These are phyloP conservation scores for Psittacula echo DNA, from an alignment of 2,797 vertebrate genomes.

Conservation along the genomic window DNA sequence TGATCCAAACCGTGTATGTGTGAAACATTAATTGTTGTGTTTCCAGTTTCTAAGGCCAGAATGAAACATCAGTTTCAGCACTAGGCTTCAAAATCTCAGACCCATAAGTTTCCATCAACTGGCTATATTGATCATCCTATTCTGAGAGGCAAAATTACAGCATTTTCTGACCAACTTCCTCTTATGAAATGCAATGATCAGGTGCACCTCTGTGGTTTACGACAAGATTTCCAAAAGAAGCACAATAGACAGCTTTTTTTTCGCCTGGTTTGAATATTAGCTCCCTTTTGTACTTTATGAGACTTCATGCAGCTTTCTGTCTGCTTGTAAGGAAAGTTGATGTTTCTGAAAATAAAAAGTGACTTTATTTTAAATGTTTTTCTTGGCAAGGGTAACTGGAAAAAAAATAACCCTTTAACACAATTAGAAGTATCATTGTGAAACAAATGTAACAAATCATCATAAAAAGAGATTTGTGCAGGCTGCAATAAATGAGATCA, in stretches of 20 bases:
- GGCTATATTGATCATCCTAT: neutral
- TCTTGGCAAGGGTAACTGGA: neutral
- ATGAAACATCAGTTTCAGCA: neutral
- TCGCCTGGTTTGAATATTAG: neutral
- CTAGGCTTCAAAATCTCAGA: rapidly evolving
- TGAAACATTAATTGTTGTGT: neutral
- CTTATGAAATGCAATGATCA: neutral
- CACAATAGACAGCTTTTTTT: neutral
- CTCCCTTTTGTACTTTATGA: neutral
- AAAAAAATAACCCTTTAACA: neutral
- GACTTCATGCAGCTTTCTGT: neutral
- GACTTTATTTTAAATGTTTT: neutral
- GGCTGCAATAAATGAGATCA: neutral
- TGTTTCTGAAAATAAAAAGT: neutral
- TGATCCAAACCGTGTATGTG: rapidly evolving
- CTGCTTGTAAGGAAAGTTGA: neutral
- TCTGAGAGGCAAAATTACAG: neutral
- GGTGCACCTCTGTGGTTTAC: neutral
- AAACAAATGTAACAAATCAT: neutral
- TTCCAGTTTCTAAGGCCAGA: neutral
- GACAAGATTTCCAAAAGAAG: neutral
- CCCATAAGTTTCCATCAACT: neutral
- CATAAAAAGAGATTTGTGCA: neutral
- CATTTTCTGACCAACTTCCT: neutral
- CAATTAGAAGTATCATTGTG: neutral